Evolutionary conservation across 2,888 invertebrate genomes (phyloP), one percentile per base, ranked within the genome.

Genomic region (Agonopterix alstromeriana): DNA sequence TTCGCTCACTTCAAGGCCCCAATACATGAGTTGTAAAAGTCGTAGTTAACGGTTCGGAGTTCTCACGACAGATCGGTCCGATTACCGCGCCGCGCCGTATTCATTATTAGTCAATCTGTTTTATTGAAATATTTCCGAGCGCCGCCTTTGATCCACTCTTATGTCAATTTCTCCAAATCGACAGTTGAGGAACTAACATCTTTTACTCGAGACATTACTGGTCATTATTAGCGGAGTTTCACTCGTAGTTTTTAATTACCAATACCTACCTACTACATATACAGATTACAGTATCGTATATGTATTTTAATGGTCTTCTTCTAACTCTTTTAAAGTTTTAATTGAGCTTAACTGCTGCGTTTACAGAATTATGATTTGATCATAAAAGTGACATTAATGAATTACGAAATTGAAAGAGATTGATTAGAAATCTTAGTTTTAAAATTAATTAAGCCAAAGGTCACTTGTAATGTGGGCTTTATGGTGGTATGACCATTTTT

Each of bases 51-150:
- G 75, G 73, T 72, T 60, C 57, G 63, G 61, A 77, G 77, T 87
- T 87, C 87, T 87, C 86, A 86, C 86, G 84, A 86, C 86, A 86
- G 79, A 82, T 84, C 77, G 72, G 61, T 57, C 66, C 73, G 75
- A 78, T 77, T 70, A 75, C 73, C 67, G 58, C 57, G 72, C 73
- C 67, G 58, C 57, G 72, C 76, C 70, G 70, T 67, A 78, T 82
- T 85, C 83, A 79, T 87, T 86, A 86, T 85, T 83, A 81, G 82
- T 79, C 80, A 81, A 85, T 86, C 80, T 73, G 74, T 81, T 82
- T 84, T 86, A 86, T 85, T 83, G 80, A 73, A 80, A 73, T 67
- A 60, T 57, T 43, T 54, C 43, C 55, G 67, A 68, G 61, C 53
- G 73, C 83, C 83, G 83, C 74, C 83, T 85, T 84, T 83, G 82